These are phyloP conservation scores for Atractosteus spatula DNA, from an alignment of 2,113 vertebrate genomes.

Conservation along the genomic window DNA sequence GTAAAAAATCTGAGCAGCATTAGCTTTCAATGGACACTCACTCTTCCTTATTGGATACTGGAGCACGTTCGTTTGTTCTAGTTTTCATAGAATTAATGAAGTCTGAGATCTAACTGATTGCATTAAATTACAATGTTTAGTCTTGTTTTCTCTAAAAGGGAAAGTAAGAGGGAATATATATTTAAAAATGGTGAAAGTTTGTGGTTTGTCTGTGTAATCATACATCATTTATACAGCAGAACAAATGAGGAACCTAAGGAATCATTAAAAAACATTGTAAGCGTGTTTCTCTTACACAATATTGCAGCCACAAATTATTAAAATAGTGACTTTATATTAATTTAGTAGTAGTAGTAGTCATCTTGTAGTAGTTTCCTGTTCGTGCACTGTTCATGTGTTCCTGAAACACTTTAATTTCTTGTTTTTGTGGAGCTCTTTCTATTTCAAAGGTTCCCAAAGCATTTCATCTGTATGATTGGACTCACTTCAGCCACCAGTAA, in stretches of 20 bases:
- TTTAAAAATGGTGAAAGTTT: conserved; percentile 15
- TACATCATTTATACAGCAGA: background rate
- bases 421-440: no score
- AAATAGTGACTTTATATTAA: background rate
- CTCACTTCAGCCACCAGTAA: no score
- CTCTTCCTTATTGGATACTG: no score
- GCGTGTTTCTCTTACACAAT: conserved; percentile 5
- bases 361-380: no score
- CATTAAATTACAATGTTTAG: background rate
- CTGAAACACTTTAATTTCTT: no score
- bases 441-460: no score
- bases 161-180: background rate
- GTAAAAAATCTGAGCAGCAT: no score
- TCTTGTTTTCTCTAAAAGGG: background rate
- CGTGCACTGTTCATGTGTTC: no score
- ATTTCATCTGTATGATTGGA: no score
- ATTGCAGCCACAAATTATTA: conserved; percentile 1
- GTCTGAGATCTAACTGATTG: no score
- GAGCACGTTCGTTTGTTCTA: no score
- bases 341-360: background rate
- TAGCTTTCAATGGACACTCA: background rate
- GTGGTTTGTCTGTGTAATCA: conserved; percentile 9
- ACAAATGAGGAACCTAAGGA: conserved; percentile 9
- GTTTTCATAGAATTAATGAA: no score
- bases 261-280: background rate